phyloP scores from a whole-genome alignment of 2,888 invertebrate genomes.

The Phengaris alcon region DNA sequence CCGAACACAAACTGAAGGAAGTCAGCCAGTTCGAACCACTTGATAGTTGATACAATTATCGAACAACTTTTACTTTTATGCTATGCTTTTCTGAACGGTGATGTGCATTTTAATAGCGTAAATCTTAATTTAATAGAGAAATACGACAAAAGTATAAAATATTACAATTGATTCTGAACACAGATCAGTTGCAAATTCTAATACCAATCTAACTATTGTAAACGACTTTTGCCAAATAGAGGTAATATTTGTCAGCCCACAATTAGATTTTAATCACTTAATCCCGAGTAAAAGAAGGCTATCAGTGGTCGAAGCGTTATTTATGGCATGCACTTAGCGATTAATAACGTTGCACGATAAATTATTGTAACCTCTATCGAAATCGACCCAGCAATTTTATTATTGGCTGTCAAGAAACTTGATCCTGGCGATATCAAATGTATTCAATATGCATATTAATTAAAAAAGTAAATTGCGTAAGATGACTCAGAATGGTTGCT shows the following conservation, averaged over 20 bases:
- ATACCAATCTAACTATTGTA: too few species aligned
- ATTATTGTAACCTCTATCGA: constrained; percentile 1
- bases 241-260: neutral
- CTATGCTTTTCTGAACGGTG: constrained; percentile 53
- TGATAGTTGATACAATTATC: neutral
- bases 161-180: too few species aligned
- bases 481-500: neutral
- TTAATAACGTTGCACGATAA: constrained; percentile 1
- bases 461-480: neutral
- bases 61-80: constrained; percentile 22
- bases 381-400: neutral
- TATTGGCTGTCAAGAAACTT: neutral
- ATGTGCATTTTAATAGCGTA: constrained; percentile 34
- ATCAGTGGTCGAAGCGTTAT: neutral
- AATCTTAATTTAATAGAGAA: too few species aligned
- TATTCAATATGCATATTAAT: neutral
- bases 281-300: neutral
- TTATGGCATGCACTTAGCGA: constrained; percentile 5
- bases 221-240: too few species aligned
- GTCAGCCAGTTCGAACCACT: neutral
- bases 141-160: too few species aligned
- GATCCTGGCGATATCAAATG: constrained; percentile 1
- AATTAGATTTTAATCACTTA: neutral
- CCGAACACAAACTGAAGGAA: constrained; percentile 18
- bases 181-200: too few species aligned